phyloP scores from a whole-genome alignment of 2,888 invertebrate species.

The Caenorhabditis sp. region DNA sequence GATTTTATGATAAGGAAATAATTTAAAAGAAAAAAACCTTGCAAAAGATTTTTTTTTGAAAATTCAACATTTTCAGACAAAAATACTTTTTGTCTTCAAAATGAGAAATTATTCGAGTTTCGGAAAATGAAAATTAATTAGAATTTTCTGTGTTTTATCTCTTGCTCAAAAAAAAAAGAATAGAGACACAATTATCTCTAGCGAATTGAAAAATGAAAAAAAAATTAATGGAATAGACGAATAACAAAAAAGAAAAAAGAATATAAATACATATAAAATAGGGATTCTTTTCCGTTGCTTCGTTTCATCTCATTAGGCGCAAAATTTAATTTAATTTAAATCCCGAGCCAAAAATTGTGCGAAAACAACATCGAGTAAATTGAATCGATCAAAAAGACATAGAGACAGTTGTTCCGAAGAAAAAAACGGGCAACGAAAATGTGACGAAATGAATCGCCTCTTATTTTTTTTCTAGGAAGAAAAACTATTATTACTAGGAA shows the following conservation, averaged over 20 bases:
- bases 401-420: no score
- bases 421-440: no score
- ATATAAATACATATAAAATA: background rate
- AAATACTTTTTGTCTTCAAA: no score
- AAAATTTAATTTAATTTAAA: background rate
- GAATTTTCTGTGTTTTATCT: no score
- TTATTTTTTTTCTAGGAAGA: background rate
- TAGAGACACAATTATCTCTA: background rate
- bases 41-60: no score
- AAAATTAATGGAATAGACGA: background rate
- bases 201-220: background rate
- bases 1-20: no score
- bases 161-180: no score
- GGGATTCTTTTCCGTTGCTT: background rate
- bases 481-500: background rate
- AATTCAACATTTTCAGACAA: no score
- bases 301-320: background rate
- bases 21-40: no score
- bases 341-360: background rate
- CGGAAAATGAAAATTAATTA: no score
- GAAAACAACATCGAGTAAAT: background rate
- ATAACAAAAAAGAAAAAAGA: background rate
- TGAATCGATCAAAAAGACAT: background rate
- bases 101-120: no score
- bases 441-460: background rate